phyloP scores from a whole-genome alignment of 2,113 vertebrate species.

The Cyprinus carpio region DNA sequence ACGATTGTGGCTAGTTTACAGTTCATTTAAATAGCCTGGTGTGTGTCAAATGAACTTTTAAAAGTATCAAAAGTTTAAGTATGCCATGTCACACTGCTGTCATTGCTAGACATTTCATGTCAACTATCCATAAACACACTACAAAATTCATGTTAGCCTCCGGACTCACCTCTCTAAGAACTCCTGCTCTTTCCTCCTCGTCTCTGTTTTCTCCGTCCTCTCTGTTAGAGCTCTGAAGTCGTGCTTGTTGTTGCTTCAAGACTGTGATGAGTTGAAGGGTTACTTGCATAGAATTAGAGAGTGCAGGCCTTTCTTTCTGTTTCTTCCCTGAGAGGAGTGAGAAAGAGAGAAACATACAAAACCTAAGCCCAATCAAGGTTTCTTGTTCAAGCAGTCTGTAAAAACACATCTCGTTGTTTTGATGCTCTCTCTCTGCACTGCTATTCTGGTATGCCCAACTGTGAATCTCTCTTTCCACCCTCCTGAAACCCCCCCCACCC shows the following conservation, averaged over 20 bases:
- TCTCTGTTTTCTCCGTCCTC: slow-evolving; percentile 4
- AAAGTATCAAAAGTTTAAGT: background rate
- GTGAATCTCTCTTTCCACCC: slow-evolving; percentile 55
- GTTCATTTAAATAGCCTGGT: background rate
- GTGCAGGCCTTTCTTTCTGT: slow-evolving; percentile 21
- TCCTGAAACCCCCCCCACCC: slow-evolving; percentile 43
- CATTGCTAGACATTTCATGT: background rate
- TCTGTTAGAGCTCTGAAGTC: background rate
- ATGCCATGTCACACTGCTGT: background rate
- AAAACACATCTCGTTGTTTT: slow-evolving; percentile 41
- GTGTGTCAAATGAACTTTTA: background rate
- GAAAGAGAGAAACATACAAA: slow-evolving; percentile 11
- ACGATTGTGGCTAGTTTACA: background rate
- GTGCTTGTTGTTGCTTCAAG: slow-evolving; percentile 24
- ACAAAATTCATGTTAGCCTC: background rate
- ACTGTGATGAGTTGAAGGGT: slow-evolving; percentile 22
- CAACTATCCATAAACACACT: background rate
- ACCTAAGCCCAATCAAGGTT: slow-evolving; percentile 10
- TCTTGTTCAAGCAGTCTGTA: slow-evolving; percentile 22
- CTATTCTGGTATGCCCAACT: slow-evolving; percentile 59
- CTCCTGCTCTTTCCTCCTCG: slow-evolving; percentile 15
- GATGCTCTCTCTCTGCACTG: slow-evolving; percentile 27
- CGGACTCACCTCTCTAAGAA: slow-evolving; percentile 31
- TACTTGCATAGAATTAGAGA: slow-evolving; percentile 30
- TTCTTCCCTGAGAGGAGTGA: slow-evolving; percentile 22